Percentiles rank a stretch among this genome's conserved stretches.
phyloP scores from a whole-genome alignment of 1,140 invertebrate genomes.

The Lordiphosa stackelbergi region DNA sequence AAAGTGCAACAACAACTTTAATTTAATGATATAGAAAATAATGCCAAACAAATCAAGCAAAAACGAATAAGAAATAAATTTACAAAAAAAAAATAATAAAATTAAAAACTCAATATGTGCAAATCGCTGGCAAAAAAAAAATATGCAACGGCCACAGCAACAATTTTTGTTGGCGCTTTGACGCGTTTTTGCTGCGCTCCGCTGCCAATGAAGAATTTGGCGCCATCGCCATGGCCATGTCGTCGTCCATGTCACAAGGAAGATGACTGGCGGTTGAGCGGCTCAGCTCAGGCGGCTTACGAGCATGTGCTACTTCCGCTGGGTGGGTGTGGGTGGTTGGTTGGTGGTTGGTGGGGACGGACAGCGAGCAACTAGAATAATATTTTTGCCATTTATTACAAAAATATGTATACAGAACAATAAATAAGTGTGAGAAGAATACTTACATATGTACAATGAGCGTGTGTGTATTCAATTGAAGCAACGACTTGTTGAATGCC shows the following conservation, averaged over 20 bases:
- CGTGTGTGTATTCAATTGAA: too few species aligned
- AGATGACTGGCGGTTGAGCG: too few species aligned
- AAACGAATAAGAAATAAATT: conserved; percentile 4
- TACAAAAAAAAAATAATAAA: conserved; percentile 28
- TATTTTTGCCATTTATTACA: conserved; percentile 46
- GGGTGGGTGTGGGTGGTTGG: too few species aligned
- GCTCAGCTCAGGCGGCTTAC: too few species aligned
- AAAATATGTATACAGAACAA: conserved; percentile 18
- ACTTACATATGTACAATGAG: too few species aligned
- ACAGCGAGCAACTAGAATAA: conserved; percentile 16
- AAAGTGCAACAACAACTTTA: conserved; percentile 47
- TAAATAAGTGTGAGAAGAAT: conserved; percentile 5
- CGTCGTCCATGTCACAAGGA: conserved; percentile 38
- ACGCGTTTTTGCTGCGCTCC: conserved; percentile 53
- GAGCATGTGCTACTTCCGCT: background rate
- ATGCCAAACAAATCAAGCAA: conserved; percentile 64
- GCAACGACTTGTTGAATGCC: background rate
- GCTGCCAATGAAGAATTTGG: conserved; percentile 57
- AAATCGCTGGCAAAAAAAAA: conserved; percentile 42
- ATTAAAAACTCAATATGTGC: conserved; percentile 50
- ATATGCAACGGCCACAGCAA: conserved; percentile 20
- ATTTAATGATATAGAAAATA: conserved; percentile 66
- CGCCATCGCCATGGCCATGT: conserved; percentile 44
- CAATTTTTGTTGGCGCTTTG: conserved; percentile 50
- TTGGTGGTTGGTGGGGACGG: too few species aligned